Evolutionary conservation across 2,797 vertebrate species (phyloP), one percentile per base, ranked within the genome.

Genomic region (Channa striata): DNA sequence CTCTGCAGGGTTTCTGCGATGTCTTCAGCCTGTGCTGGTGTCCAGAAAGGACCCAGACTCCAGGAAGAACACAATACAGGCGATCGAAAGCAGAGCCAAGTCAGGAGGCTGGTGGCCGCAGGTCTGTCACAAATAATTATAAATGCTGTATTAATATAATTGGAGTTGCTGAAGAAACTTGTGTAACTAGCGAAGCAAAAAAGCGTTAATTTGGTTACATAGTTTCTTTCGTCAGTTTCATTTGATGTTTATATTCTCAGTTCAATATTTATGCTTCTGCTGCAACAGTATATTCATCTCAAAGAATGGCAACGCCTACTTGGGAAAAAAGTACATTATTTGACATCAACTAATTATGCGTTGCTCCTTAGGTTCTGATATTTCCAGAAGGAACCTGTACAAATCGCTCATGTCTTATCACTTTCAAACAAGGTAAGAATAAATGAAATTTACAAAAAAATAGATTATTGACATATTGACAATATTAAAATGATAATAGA

Each of bases 341-440:
- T 33, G 49, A 57, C 33, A 40, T 71, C 37, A 14, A 42, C 11
- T 39, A 2, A 46, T 19, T 16, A 83, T 80, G 49, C 72, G 93
- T 54, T 92, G 78, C 81, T 75, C 50, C 20, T 25, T 84, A 99
- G 98, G 85, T 99, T 81, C 91, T 99, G 68, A 94, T 99, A 92
- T 99, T 99, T 83, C 97, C 98, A 79, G 98, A 99, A 88, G 98
- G 97, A 59, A 99, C 98, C 16, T 99, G 98, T 86, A 99, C 97
- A 82, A 99, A 99, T 89, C 96, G 98, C 20, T 95, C 97, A 17
- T 99, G 98, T 94, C 95, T 99, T 72, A 99, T 99, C 92, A 98
- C 97, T 33, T 99, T 99, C 90, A 99, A 99, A 89, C 97, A 96
- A 96, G 98, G 98, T 98, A 82, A 92, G 92, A 72, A 4, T 30